These are phyloP conservation scores for Sycophila texana DNA, from an alignment of 2,888 invertebrate species.

Conservation along the genomic window DNA sequence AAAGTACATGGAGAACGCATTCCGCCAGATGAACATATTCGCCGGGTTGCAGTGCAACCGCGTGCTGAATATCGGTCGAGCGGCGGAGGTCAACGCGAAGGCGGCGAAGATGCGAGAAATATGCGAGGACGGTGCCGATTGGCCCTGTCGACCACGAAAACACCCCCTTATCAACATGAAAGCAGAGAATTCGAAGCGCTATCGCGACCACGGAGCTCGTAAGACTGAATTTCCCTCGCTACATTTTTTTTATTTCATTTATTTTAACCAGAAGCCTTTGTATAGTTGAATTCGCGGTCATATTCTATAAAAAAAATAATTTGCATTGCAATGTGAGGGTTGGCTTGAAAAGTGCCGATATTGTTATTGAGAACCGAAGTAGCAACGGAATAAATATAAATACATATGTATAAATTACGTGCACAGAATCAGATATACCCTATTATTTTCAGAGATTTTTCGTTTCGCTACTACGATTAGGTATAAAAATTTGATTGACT, in stretches of 20 bases:
- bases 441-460: constrained; percentile 57
- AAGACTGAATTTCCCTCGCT: background rate
- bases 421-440: too few relatives aligned
- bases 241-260: background rate
- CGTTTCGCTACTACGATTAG: constrained; percentile 48
- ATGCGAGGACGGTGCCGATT: constrained; percentile 35
- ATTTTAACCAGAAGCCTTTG: constrained; percentile 6
- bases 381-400: too few relatives aligned
- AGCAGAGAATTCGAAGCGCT: constrained; percentile 45
- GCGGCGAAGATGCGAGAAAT: background rate
- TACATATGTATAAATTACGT: too few relatives aligned
- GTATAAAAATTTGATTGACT: constrained; percentile 61
- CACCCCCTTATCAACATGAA: constrained; percentile 53
- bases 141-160: constrained; percentile 52
- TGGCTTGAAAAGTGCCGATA: too few relatives aligned
- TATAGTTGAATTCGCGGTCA: too few relatives aligned
- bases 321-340: too few relatives aligned
- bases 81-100: background rate
- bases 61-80: constrained; percentile 57
- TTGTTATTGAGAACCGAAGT: too few relatives aligned
- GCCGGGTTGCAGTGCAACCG: constrained; percentile 52
- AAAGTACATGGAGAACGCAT: constrained; percentile 57
- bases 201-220: constrained; percentile 56
- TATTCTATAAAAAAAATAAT: too few relatives aligned
- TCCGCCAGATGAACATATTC: constrained; percentile 56